Evolutionary conservation across 1,140 invertebrate genomes (phyloP), one percentile per base, ranked within the genome.

Genomic region (Trypoxylus dichotomus): DNA sequence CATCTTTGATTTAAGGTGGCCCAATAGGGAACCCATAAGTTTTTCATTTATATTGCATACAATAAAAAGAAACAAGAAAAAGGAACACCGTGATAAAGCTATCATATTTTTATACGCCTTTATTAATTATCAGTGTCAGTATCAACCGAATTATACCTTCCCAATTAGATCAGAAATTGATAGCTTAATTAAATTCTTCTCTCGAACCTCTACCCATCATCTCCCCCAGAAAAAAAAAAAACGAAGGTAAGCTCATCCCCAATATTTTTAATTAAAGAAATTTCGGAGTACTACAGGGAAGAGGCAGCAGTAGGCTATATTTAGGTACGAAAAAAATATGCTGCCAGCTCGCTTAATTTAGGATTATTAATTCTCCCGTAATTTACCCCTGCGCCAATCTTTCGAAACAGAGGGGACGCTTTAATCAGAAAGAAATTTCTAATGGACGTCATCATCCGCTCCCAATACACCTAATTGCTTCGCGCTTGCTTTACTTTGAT

Each of bases 361-460:
- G 15, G 47, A 54, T 54, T 54, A 54, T 54, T 54, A 54, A 54
- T 54, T 19, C 19, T 54, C 19, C 47, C 7, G 47, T 21, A 13
- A n/a, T 15, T 19, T n/a, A 7, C 47, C 47, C 5, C 10, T 37
- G 32, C 32, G 0, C 1, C 5, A 8, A 5, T 5, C 1, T 1
- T 37, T 0, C 19, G 47, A 15, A 0, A n/a, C 15, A 15, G 3
- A 54, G 47, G 47, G 15, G 19, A 1, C 47, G 47, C 5, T 54
- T 54, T 54, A 54, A 54, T 54, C 47, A 54, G 47, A 54, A 54
- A 54, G 47, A 54, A 54, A 54, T 54, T n/a, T 19, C 47, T 54
- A 54, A 54, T 54, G 47, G 42, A 19, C 15, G 15, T n/a, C 47
- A 54, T 54, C 47, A 54, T 54, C 47, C 47, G 19, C 15, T 19